phyloP scores from a whole-genome alignment of 2,113 vertebrate genomes.

The Grallaria varia region DNA sequence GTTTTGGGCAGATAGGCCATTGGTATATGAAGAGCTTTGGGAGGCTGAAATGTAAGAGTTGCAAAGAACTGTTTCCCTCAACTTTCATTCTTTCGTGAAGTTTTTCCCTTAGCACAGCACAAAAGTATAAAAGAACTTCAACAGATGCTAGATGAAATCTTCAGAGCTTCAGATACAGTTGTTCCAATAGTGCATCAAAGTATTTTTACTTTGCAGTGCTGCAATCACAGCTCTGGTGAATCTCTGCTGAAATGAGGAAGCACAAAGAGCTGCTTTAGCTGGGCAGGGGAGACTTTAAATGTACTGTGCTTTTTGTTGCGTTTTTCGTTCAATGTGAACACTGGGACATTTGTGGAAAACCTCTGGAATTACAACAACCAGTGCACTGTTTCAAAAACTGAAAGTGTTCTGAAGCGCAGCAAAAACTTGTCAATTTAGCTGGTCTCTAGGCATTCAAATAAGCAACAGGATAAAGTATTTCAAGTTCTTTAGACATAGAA shows the following conservation, averaged over 20 bases:
- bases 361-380: constrained; percentile 6
- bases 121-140: not conserved
- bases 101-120: not conserved
- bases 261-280: constrained; percentile 7
- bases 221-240: not conserved
- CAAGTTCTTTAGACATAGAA: not conserved
- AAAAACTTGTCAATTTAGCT: not conserved
- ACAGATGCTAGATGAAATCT: not conserved
- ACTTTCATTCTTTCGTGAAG: not conserved
- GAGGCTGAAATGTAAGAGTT: not conserved
- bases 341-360: constrained; percentile 22
- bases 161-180: not conserved
- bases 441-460: not conserved
- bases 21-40: not conserved
- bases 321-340: constrained; percentile 11
- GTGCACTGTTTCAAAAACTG: not conserved
- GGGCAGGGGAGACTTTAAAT: not conserved
- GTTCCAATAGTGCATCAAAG: not conserved
- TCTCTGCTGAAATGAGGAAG: not conserved
- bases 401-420: not conserved
- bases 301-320: not conserved
- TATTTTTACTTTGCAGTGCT: not conserved
- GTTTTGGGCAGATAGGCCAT: not conserved
- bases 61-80: not conserved
- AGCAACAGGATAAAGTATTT: not conserved